Evolutionary conservation across 2,113 vertebrate genomes (phyloP), one percentile per base, ranked within the genome.

Genomic region (Sturnira hondurensis): DNA sequence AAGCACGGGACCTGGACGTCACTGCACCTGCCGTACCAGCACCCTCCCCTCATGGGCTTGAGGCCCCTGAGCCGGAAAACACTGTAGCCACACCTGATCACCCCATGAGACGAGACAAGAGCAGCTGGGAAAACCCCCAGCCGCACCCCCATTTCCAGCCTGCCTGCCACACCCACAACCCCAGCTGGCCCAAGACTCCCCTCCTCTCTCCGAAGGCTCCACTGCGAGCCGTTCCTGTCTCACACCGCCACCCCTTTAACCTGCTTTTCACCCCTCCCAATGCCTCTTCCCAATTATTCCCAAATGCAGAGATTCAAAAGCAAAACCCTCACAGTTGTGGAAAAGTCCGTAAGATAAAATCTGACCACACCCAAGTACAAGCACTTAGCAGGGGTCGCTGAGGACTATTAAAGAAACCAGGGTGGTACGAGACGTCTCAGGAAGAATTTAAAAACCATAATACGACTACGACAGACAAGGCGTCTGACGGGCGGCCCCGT

Each of bases 331-430:
- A 2, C 0, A 5, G 28, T 9, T 65, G 9, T 9, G 43, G 41
- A 26, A 67, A 58, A 77, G 50, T 17, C 17, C 1, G 19, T 0
- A 41, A 43, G 54, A 52, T 43, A 43, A 28, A 61, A n/a, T 33
- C 19, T 13, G 65, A 50, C 54, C 11, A 12, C 1, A 2, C 45
- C 7, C 7, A 28, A 41, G 16, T 0, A 1, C 3, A 36, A 3
- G 16, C 36, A 38, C 31, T 9, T 17, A 24, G 19, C 1, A 84
- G 24, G 26, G 61, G 50, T 63, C 16, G 13, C 65, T 7, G 22
- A 50, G 90, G 41, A 58, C 54, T 5, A 3, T 17, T 0, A 11
- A 54, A 47, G 22, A 45, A 73, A 28, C 2, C 26, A 28, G 84
- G 31, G 10, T 36, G 13, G 17, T 43, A 38, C 4, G 33, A 26